Conservation (phyloP, 2,888 invertebrate species). For the Synergus itoensis region DNA sequence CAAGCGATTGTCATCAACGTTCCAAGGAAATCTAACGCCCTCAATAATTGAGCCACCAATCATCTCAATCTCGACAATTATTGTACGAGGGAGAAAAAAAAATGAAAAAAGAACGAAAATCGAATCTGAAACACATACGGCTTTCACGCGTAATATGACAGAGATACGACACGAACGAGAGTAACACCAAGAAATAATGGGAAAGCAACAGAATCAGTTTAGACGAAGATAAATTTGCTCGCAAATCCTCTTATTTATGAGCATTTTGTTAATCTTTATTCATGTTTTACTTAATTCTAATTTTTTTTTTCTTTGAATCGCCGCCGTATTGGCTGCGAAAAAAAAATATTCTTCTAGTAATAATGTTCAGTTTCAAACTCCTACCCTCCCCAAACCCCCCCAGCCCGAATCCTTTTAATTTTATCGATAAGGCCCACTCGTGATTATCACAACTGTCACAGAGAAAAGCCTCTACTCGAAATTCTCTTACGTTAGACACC, state of each 20-base stretch:
- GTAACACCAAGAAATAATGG: slow-evolving; percentile 50
- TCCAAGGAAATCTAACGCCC: background rate
- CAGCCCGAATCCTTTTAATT: slow-evolving; percentile 30
- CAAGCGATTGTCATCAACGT: background rate
- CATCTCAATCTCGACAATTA: slow-evolving; percentile 32
- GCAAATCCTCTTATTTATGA: slow-evolving; percentile 74
- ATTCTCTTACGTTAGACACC: slow-evolving; percentile 54
- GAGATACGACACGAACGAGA: slow-evolving; percentile 52
- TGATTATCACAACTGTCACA: slow-evolving; percentile 37
- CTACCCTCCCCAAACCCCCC: slow-evolving; percentile 46
- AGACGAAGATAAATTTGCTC: slow-evolving; percentile 67
- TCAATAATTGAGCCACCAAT: slow-evolving; percentile 2
- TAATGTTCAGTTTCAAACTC: slow-evolving; percentile 64
- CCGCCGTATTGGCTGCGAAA: slow-evolving; percentile 57
- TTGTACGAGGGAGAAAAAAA: slow-evolving; percentile 50
- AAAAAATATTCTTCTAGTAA: slow-evolving; percentile 65
- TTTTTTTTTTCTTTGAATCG: slow-evolving; percentile 65
- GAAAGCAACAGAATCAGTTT: slow-evolving; percentile 51
- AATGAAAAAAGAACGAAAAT: slow-evolving; percentile 45
- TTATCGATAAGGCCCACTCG: slow-evolving; percentile 36
- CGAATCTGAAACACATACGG: slow-evolving; percentile 47
- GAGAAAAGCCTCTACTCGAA: slow-evolving; percentile 42
- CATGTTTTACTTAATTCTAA: slow-evolving; percentile 71
- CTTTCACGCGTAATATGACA: slow-evolving; percentile 45
- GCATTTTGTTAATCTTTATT: slow-evolving; percentile 76